Percentiles rank a stretch among this genome's conserved stretches.
phyloP scores from a whole-genome alignment of 2,888 invertebrate species.

The Halictus quadricinctus region DNA sequence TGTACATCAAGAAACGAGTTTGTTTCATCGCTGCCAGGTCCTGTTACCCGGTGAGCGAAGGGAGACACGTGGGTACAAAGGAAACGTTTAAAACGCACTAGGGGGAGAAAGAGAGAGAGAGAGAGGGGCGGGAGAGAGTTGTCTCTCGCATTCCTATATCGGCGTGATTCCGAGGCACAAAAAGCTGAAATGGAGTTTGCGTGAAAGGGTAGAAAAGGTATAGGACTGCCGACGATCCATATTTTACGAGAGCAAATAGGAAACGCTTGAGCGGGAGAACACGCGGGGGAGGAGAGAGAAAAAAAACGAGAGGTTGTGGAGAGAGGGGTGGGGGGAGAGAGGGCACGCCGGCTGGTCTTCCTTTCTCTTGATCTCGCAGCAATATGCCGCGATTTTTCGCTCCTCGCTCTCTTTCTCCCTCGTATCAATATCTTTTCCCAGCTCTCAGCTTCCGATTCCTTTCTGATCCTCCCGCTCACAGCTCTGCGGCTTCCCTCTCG shows the following conservation, averaged over 20 bases:
- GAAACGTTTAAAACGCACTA: conserved; percentile 47
- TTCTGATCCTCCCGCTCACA: conserved; percentile 25
- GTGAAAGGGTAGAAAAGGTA: conserved; percentile 48
- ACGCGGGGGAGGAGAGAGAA: conserved; percentile 26
- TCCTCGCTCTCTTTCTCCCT: conserved; percentile 19
- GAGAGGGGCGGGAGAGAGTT: neutral
- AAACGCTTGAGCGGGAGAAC: conserved; percentile 55
- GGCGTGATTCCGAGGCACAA: conserved; percentile 50
- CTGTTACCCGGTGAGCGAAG: conserved; percentile 34
- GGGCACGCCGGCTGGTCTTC: conserved; percentile 14
- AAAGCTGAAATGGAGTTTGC: conserved; percentile 65
- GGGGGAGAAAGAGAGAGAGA: neutral
- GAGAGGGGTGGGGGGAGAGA: no score
- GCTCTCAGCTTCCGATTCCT: conserved; percentile 37
- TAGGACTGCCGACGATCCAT: conserved; percentile 59
- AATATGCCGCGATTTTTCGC: conserved; percentile 58
- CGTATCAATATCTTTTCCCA: conserved; percentile 50
- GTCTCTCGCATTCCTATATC: conserved; percentile 49
- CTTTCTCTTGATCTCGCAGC: conserved; percentile 52
- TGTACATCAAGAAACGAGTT: conserved; percentile 16
- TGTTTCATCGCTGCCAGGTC: conserved; percentile 38
- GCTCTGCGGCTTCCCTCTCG: conserved; percentile 20
- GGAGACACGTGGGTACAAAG: conserved; percentile 41
- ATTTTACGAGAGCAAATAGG: conserved; percentile 65
- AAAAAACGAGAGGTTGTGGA: neutral